Evolutionary conservation across 2,888 invertebrate species (phyloP), one percentile per base, ranked within the genome.

Genomic region (Rotaria magnacalcarata): DNA sequence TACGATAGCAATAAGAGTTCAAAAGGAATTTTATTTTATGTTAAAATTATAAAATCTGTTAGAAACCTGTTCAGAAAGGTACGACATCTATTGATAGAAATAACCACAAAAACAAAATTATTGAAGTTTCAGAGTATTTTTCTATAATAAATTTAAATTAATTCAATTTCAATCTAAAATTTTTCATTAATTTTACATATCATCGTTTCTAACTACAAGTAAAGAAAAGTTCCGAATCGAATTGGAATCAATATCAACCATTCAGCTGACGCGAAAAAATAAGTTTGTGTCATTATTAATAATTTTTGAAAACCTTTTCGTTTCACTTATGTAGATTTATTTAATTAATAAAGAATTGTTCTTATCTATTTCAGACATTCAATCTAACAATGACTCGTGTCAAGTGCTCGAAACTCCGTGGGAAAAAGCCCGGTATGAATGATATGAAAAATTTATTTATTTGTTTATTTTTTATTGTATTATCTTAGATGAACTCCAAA

Each of bases 211-310:
- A 67, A 27, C 16, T 14, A 67, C 27, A 34, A 67, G 67, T 16
- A 34, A 34, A 67, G 27, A 67, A 67, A 34, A 67, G 67, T 67
- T 67, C 34, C 67, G 34, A 67, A 11, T 67, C 34, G 67, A 67
- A 67, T 67, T 67, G 67, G 67, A 67, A 67, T 67, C 67, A 34
- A 67, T 67, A 67, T 67, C 34, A 67, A 67, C 67, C 67, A 67
- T 27, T 67, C 67, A 67, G 34, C 3, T 5, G 27, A 52, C 52
- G 52, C 52, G 16, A 16, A 14, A 4, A 52, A 14, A 67, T 67
- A 11, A 67, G 10, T 27, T 67, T 52, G 67, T 34, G 34, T 67
- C 67, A 67, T 67, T 27, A 67, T 67, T 34, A 67, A 0, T 60
- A 27, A 7, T 27, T n/a, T 50, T 52, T 16, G 11, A n/a, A n/a